Conservation (phyloP, 2,113 vertebrate species). For the Cranoglanis bouderius region DNA sequence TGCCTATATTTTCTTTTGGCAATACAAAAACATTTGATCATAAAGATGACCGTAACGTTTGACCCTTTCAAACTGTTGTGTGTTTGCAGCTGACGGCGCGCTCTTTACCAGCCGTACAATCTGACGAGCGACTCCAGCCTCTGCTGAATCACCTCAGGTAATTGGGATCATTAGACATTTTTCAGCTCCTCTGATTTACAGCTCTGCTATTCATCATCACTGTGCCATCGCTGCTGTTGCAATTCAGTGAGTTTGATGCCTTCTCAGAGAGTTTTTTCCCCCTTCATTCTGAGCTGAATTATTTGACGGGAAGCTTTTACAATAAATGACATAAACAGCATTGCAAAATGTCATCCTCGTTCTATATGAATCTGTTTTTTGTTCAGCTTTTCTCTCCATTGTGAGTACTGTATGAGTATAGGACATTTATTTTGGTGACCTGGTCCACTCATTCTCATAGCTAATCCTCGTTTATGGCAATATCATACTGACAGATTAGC, state of each 20-base stretch:
- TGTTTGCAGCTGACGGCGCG: slow-evolving; percentile 86
- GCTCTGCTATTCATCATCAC: slow-evolving; percentile 23
- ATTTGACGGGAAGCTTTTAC: background rate
- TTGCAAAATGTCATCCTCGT: background rate
- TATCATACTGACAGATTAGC: background rate
- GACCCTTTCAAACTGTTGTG: background rate
- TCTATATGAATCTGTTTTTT: background rate
- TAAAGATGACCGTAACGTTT: background rate
- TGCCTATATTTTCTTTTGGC: background rate
- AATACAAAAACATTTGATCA: background rate
- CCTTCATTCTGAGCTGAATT: background rate
- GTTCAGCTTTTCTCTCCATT: background rate
- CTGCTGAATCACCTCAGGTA: slow-evolving; percentile 97
- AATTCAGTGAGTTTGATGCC: background rate
- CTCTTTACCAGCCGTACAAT: slow-evolving; percentile 86
- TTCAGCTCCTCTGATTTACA: slow-evolving; percentile 18
- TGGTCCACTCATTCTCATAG: too few species aligned
- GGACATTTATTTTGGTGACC: background rate
- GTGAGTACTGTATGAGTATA: background rate
- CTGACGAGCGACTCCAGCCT: slow-evolving; percentile 95
- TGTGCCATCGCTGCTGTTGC: background rate
- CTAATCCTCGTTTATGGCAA: background rate
- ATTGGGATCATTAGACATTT: slow-evolving; percentile 41
- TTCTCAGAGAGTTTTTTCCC: background rate
- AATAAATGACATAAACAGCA: background rate